These are phyloP conservation scores for Geotrupes spiniger DNA, from an alignment of 2,888 invertebrate genomes.

Conservation along the genomic window DNA sequence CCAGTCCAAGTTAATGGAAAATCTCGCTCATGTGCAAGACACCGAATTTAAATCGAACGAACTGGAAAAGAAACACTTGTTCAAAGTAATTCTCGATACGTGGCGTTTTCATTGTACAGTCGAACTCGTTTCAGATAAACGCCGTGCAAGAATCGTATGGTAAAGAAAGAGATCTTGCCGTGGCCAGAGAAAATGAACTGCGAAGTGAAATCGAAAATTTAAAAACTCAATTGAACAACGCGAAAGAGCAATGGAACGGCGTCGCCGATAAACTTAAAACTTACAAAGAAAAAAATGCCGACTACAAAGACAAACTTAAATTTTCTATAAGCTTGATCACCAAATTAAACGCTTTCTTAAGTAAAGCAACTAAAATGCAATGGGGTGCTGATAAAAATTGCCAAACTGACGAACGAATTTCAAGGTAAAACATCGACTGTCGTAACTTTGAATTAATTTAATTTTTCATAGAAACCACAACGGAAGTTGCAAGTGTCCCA, in stretches of 20 bases:
- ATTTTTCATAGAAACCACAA: background rate
- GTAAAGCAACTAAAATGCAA: background rate
- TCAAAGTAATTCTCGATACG: background rate
- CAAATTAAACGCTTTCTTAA: slow-evolving; percentile 17
- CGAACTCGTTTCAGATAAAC: slow-evolving; percentile 1
- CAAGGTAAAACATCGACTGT: background rate
- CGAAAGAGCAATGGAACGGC: slow-evolving; percentile 9
- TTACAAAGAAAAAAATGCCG: slow-evolving; percentile 6
- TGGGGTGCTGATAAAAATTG: slow-evolving; percentile 8
- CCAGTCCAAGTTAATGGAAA: background rate
- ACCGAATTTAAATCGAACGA: slow-evolving; percentile 6
- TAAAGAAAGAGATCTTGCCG: slow-evolving; percentile 10
- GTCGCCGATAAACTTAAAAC: slow-evolving; percentile 8
- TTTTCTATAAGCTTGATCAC: slow-evolving; percentile 17
- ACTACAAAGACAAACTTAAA: slow-evolving; percentile 19
- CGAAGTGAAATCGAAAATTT: slow-evolving; percentile 12
- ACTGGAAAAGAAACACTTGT: background rate
- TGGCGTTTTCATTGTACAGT: background rate
- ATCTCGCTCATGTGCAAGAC: slow-evolving; percentile 8
- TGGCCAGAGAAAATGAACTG: slow-evolving; percentile 6
- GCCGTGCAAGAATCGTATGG: slow-evolving; percentile 4
- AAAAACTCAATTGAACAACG: slow-evolving; percentile 11
- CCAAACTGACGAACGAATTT: slow-evolving; percentile 10
- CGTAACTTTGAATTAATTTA: background rate
- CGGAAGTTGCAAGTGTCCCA: slow-evolving; percentile 11